Evolutionary conservation across 1,140 invertebrate genomes (phyloP).

Genomic region (Aphelenchoides fujianensis): DNA sequence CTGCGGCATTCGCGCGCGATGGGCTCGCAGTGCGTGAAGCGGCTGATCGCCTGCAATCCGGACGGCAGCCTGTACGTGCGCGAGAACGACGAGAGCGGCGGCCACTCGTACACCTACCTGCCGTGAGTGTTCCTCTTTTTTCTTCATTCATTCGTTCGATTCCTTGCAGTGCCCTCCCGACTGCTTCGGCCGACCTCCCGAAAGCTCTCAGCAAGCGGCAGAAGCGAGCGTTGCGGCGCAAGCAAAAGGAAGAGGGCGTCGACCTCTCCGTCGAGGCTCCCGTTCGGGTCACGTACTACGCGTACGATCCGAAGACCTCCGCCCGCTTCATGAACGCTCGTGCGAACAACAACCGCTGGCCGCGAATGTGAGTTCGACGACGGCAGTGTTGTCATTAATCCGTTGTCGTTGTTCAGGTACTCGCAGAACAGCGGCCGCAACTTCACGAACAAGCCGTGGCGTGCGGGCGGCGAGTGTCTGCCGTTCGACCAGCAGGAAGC

Average conservation of each 20-base stretch:
- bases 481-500: neutral
- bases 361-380: neutral
- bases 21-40: neutral
- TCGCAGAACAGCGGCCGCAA: neutral
- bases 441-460: neutral
- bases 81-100: neutral
- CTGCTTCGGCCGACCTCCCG: neutral
- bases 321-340: neutral
- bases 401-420: neutral
- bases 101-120: neutral
- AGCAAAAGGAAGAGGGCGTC: neutral
- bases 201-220: neutral
- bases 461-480: neutral
- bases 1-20: neutral
- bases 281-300: neutral
- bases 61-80: neutral
- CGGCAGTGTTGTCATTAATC: neutral
- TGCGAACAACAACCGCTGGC: neutral
- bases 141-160: neutral
- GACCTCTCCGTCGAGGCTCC: neutral
- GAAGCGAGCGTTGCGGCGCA: neutral
- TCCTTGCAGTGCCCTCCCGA: neutral
- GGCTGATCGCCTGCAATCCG: neutral
- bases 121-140: neutral
- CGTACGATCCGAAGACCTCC: neutral